phyloP scores from a whole-genome alignment of 2,888 invertebrate species.

The Scaeva pyrastri region DNA sequence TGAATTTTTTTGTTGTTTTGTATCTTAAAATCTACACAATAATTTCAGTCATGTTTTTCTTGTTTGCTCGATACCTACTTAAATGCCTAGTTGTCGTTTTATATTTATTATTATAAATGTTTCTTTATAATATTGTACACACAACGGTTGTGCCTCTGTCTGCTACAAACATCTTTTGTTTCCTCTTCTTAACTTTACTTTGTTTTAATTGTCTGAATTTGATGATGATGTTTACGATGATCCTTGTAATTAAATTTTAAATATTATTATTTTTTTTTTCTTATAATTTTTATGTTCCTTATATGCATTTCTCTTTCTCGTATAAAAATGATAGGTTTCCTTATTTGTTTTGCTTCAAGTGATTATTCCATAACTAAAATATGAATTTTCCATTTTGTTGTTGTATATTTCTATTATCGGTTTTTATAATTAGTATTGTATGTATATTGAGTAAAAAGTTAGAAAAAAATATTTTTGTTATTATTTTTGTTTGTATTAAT shows the following conservation, averaged over 20 bases:
- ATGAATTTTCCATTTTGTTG: conserved; percentile 61
- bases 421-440: conserved; percentile 72
- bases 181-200: conserved; percentile 73
- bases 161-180: conserved; percentile 67
- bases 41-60: conserved; percentile 70
- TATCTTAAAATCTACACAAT: conserved; percentile 72
- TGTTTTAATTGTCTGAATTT: conserved; percentile 75
- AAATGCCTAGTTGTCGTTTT: conserved; percentile 71
- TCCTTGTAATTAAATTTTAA: conserved; percentile 61
- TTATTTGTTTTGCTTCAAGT: conserved; percentile 69
- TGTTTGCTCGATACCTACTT: conserved; percentile 76
- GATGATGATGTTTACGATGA: conserved; percentile 75
- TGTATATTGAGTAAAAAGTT: conserved; percentile 76
- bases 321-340: conserved; percentile 76
- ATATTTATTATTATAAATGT: conserved; percentile 24
- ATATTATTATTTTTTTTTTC: conserved; percentile 34
- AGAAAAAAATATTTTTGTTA: conserved; percentile 75
- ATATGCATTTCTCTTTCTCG: conserved; percentile 71
- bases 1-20: conserved; percentile 48
- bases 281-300: conserved; percentile 48
- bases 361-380: conserved; percentile 75
- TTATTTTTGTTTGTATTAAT: conserved; percentile 70
- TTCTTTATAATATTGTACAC: conserved; percentile 64
- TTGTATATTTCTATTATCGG: conserved; percentile 71
- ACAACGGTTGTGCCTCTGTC: conserved; percentile 74